Evolutionary conservation across 2,888 invertebrate species (phyloP).

Genomic region (Drosophila quinaria): DNA sequence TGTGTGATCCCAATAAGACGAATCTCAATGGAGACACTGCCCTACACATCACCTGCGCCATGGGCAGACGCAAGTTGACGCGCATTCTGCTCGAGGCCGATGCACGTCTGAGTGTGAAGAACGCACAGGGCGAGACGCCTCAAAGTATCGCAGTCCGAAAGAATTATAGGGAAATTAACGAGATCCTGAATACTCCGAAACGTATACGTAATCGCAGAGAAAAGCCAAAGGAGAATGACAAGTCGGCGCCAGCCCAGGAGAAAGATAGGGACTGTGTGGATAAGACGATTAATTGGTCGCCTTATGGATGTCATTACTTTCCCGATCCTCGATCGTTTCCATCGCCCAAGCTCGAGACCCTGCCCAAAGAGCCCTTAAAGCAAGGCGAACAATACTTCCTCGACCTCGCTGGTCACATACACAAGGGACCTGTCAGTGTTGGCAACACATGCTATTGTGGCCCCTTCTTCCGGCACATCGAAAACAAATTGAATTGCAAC

Average conservation of each 20-base stretch:
- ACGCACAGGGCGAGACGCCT: conserved; percentile 91
- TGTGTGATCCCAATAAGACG: conserved; percentile 93
- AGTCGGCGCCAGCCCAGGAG: conserved; percentile 36
- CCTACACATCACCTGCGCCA: conserved; percentile 96
- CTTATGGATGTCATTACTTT: conserved; percentile 96
- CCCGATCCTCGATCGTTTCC: conserved; percentile 95
- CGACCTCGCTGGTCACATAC: conserved; percentile 97
- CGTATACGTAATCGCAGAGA: conserved; percentile 72
- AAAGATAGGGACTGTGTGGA: conserved; percentile 84
- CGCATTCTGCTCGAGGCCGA: conserved; percentile 95
- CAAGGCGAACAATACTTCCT: conserved; percentile 97
- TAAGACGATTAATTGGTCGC: conserved; percentile 90
- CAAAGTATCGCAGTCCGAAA: conserved; percentile 95
- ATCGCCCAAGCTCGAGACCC: conserved; percentile 92
- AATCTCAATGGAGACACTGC: conserved; percentile 99
- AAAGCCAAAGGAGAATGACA: conserved; percentile 61
- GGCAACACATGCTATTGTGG: conserved; percentile 97
- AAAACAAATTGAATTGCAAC: conserved; percentile 91
- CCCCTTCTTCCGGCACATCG: conserved; percentile 95
- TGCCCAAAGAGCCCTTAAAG: conserved; percentile 93
- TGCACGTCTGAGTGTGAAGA: conserved; percentile 89
- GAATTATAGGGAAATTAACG: conserved; percentile 93
- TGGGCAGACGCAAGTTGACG: conserved; percentile 96
- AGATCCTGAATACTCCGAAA: conserved; percentile 89
- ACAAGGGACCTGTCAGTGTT: conserved; percentile 97